These are phyloP conservation scores for Megaustenia siamemsis DNA, from an alignment of 2,888 invertebrate species.

Conservation along the genomic window DNA sequence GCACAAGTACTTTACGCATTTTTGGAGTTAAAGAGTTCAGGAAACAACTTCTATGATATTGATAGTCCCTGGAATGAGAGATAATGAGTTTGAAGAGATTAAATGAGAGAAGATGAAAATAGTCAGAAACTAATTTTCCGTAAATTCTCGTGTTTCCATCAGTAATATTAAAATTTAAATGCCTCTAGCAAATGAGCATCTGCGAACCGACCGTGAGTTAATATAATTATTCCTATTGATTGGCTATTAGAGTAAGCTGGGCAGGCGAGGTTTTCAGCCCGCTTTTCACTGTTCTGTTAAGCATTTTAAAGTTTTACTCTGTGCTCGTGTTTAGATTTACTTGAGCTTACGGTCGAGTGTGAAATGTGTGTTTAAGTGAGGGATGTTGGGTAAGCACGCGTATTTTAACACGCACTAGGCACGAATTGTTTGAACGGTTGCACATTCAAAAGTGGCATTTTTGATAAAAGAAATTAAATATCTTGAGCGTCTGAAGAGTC, in stretches of 20 bases:
- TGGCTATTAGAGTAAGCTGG: not conserved
- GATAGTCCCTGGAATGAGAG: not conserved
- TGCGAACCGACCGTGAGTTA: not conserved
- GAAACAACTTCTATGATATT: too few species aligned
- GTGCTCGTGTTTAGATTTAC: too few species aligned
- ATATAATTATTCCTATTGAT: not conserved
- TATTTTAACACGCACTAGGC: too few species aligned
- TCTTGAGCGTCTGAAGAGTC: too few species aligned
- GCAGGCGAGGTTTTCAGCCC: not conserved
- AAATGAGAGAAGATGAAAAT: not conserved
- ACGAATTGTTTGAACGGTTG: too few species aligned
- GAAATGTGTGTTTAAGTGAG: too few species aligned
- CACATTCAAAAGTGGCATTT: too few species aligned
- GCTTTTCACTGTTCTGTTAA: not conserved
- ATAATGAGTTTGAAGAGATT: not conserved
- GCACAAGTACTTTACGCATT: too few species aligned
- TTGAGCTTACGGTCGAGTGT: too few species aligned
- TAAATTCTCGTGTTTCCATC: not conserved
- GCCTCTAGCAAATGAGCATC: not conserved
- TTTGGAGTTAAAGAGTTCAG: too few species aligned
- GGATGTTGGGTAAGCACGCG: too few species aligned
- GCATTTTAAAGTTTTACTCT: not conserved
- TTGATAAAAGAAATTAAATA: too few species aligned
- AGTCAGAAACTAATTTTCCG: not conserved
- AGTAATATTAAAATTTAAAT: not conserved